Percentiles rank a stretch among this genome's conserved stretches.
Evolutionary conservation across 2,888 invertebrate genomes (phyloP).

Genomic region (Azorinus chamasolen): DNA sequence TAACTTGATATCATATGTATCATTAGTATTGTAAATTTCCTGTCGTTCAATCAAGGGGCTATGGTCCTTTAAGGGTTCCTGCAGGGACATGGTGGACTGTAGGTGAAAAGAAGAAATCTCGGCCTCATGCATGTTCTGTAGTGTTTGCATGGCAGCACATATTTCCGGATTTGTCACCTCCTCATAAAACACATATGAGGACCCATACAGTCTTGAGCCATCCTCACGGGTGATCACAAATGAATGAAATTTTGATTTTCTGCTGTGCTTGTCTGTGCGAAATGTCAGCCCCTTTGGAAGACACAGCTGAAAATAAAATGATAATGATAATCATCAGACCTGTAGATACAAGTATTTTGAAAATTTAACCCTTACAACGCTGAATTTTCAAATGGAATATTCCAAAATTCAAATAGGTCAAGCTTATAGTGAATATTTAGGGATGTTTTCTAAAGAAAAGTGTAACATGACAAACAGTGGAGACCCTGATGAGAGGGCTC

Average conservation of each 20-base stretch:
- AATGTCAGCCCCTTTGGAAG: constrained; percentile 97
- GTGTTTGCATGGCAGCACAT: constrained; percentile 97
- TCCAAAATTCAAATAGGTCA: too few species aligned
- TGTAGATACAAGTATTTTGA: too few species aligned
- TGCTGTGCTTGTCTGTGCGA: constrained; percentile 95
- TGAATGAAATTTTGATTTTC: constrained; percentile 96
- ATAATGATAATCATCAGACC: too few species aligned
- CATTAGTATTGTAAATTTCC: constrained; percentile 38
- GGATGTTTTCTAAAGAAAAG: too few species aligned
- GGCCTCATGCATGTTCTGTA: constrained; percentile 90
- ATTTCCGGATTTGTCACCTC: constrained; percentile 97
- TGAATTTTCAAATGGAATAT: too few species aligned
- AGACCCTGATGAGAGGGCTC: too few species aligned
- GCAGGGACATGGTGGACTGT: constrained; percentile 47
- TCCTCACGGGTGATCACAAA: constrained; percentile 99
- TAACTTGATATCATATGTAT: constrained; percentile 94
- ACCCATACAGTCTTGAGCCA: constrained; percentile 97
- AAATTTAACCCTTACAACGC: too few species aligned
- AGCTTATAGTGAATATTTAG: too few species aligned
- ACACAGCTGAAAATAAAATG: constrained; percentile 91
- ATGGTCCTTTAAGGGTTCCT: constrained; percentile 57
- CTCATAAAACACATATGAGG: constrained; percentile 98
- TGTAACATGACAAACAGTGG: too few species aligned
- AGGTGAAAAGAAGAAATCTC: constrained; percentile 81
- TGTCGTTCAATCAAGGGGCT: constrained; percentile 58